Conservation (phyloP, 2,113 vertebrate species). For the Gadus macrocephalus region DNA sequence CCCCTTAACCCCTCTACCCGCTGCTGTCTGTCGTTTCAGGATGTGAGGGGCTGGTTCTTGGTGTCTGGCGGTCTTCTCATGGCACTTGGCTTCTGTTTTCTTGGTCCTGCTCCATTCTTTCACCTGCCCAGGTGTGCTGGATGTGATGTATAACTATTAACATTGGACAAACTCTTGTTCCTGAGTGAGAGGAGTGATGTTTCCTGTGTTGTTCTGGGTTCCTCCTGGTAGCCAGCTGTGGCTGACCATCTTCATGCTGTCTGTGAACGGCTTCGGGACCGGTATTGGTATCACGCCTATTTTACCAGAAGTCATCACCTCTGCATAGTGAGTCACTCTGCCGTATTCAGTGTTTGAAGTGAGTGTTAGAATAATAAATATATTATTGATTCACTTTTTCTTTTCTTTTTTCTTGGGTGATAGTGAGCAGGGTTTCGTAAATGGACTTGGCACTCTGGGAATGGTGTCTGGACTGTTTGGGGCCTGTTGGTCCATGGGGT, state of each 20-base stretch:
- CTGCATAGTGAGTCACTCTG: slow-evolving; percentile 81
- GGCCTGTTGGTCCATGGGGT: slow-evolving; percentile 74
- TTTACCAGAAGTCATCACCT: slow-evolving; percentile 86
- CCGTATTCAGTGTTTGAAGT: background rate
- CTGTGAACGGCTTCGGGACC: slow-evolving; percentile 83
- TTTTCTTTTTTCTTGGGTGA: background rate
- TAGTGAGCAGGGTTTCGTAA: slow-evolving; percentile 71
- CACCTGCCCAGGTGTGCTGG: slow-evolving; percentile 77
- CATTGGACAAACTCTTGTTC: too few relatives aligned
- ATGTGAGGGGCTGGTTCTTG: slow-evolving; percentile 78
- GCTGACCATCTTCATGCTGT: slow-evolving; percentile 81
- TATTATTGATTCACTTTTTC: background rate
- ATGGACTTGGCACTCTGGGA: slow-evolving; percentile 71
- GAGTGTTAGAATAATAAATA: background rate
- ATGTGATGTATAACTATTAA: too few relatives aligned
- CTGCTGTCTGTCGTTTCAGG: slow-evolving; percentile 38
- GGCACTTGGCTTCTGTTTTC: slow-evolving; percentile 75
- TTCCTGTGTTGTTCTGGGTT: background rate
- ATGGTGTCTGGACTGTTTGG: slow-evolving; percentile 65
- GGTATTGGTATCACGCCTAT: slow-evolving; percentile 83
- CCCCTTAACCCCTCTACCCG: too few relatives aligned
- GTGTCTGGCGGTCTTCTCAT: slow-evolving; percentile 75
- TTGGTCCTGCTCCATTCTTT: slow-evolving; percentile 85
- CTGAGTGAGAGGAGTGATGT: too few relatives aligned
- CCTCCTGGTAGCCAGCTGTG: slow-evolving; percentile 82